Conservation (phyloP, 2,888 invertebrate genomes). For the Phyllotreta cruciferae region DNA sequence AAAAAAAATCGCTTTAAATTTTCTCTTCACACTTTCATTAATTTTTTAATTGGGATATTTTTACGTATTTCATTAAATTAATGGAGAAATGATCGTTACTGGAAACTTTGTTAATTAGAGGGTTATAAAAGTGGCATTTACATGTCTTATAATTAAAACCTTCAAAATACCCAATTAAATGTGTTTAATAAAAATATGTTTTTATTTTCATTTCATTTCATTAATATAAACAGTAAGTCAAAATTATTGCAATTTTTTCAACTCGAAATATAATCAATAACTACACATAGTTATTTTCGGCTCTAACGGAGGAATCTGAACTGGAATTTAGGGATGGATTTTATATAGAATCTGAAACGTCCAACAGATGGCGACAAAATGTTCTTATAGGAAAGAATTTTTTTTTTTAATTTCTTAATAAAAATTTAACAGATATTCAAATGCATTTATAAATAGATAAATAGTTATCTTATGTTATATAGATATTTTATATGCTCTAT, state of each 20-base stretch:
- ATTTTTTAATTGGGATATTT: conserved; percentile 42
- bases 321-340: not conserved
- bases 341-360: not conserved
- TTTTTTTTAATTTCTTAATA: no score
- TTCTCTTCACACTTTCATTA: conserved; percentile 52
- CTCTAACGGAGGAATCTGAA: conserved; percentile 1
- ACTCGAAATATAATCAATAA: not conserved
- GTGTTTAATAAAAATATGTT: conserved; percentile 10
- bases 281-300: not conserved
- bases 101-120: conserved; percentile 5
- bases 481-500: no score
- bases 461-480: no score
- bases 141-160: no score
- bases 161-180: no score
- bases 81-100: conserved; percentile 15
- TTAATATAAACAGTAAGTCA: conserved; percentile 40
- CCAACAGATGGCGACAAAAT: conserved; percentile 2
- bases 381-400: no score
- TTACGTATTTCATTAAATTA: conserved; percentile 19
- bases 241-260: not conserved
- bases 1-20: conserved; percentile 40
- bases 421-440: no score
- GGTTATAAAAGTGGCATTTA: not conserved
- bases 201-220: conserved; percentile 35
- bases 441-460: no score